A percentile compares a stretch with the other conserved stretches of the same genome.
Evolutionary conservation across 1,140 invertebrate species (phyloP).

Genomic region (Diachasmimorpha longicaudata): DNA sequence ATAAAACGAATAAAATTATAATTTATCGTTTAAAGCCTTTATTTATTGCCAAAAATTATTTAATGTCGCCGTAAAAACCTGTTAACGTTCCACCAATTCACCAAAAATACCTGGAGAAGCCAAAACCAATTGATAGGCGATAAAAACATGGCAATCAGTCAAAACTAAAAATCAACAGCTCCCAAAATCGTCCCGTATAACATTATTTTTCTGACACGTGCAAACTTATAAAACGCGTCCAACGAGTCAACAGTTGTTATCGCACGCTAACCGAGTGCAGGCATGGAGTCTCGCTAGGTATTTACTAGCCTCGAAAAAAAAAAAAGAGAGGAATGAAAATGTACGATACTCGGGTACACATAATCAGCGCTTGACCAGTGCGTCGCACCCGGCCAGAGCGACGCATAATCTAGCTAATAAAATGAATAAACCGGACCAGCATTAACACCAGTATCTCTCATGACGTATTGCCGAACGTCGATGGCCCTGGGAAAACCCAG

Average conservation of each 20-base stretch:
- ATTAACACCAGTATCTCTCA: background rate
- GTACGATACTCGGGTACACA: background rate
- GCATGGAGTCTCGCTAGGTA: background rate
- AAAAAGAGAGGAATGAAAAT: background rate
- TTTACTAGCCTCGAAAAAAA: background rate
- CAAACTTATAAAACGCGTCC: background rate
- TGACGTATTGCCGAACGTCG: background rate
- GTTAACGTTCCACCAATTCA: no score
- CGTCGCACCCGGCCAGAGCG: conserved; percentile 20
- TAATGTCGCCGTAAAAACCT: no score
- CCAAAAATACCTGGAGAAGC: no score
- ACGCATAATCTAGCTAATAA: conserved; percentile 23
- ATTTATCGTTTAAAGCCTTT: no score
- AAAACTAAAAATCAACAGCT: background rate
- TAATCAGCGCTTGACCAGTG: conserved; percentile 9
- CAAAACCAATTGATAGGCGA: no score
- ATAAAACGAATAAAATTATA: no score
- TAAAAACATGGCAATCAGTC: no score
- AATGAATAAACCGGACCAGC: conserved; percentile 20
- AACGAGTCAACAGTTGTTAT: conserved; percentile 26
- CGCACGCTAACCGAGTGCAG: conserved; percentile 21
- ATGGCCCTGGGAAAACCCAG: background rate
- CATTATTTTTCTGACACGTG: background rate
- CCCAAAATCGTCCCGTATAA: no score
- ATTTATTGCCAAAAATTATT: no score